A percentile compares a stretch with the other conserved stretches of the same genome.
Evolutionary conservation across 2,888 invertebrate genomes (phyloP).

Genomic region (Drosophila pseudotakahashii): DNA sequence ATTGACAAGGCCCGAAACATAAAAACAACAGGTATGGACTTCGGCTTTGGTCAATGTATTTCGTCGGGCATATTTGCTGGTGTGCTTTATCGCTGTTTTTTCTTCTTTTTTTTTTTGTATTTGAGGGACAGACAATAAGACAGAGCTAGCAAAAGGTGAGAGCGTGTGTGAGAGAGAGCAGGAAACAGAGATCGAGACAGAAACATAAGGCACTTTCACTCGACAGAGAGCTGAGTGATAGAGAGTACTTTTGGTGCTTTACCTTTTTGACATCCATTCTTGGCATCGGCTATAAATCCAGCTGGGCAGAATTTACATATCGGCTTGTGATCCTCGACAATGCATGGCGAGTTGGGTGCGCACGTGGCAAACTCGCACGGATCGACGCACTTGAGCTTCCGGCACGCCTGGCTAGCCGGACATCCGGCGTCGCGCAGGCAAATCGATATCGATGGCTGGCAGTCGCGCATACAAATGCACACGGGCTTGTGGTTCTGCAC

Average conservation of each 20-base stretch:
- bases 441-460: constrained; percentile 93
- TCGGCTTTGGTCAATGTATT: constrained; percentile 51
- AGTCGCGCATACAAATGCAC: constrained; percentile 94
- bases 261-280: constrained; percentile 98
- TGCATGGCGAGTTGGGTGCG: constrained; percentile 93
- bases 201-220: constrained; percentile 65
- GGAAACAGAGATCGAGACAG: constrained; percentile 65
- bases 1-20: constrained; percentile 46
- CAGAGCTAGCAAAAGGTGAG: constrained; percentile 59
- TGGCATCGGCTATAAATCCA: constrained; percentile 95
- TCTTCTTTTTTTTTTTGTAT: constrained; percentile 12
- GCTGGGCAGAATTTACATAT: constrained; percentile 98
- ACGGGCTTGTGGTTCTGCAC: constrained; percentile 94
- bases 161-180: constrained; percentile 65
- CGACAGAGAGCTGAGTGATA: constrained; percentile 66
- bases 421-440: constrained; percentile 95
- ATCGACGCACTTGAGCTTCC: constrained; percentile 95
- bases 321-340: constrained; percentile 97
- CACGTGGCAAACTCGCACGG: constrained; percentile 94
- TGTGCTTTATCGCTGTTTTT: constrained; percentile 20
- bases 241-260: constrained; percentile 86
- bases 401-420: constrained; percentile 92
- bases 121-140: constrained; percentile 66
- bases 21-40: constrained; percentile 8
- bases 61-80: constrained; percentile 31